phyloP scores from a whole-genome alignment of 92 coral and sea anemone species.

The Parazoanthus atlanticus region DNA sequence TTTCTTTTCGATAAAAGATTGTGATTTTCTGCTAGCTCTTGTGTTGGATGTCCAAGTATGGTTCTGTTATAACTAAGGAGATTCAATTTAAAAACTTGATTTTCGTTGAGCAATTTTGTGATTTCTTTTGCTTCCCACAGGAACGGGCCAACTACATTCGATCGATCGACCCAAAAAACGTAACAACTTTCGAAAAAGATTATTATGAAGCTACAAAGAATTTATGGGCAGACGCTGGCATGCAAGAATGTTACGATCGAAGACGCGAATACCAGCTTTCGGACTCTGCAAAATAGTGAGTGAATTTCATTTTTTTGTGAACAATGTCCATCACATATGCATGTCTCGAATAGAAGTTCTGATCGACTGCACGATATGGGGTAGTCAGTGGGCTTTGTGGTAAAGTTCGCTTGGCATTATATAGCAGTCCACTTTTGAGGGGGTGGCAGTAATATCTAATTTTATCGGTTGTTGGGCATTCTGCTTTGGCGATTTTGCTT shows the following conservation, averaged over 20 bases:
- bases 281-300: slow-evolving; percentile 99
- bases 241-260: slow-evolving; percentile 97
- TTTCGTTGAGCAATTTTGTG: slow-evolving; percentile 58
- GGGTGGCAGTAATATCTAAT: not conserved
- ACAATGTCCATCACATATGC: slow-evolving; percentile 26
- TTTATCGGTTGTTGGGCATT: not conserved
- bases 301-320: slow-evolving; percentile 33
- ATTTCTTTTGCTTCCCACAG: slow-evolving; percentile 56
- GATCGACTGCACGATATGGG: slow-evolving; percentile 35
- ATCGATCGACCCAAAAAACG: slow-evolving; percentile 93
- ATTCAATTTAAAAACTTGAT: slow-evolving; percentile 48
- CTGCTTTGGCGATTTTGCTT: not conserved
- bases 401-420: slow-evolving; percentile 7
- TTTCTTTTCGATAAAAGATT: slow-evolving; percentile 39
- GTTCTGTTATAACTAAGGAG: slow-evolving; percentile 13
- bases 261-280: slow-evolving; percentile 96
- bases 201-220: slow-evolving; percentile 94
- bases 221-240: slow-evolving; percentile 93
- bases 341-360: slow-evolving; percentile 22
- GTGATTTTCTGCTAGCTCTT: slow-evolving; percentile 8
- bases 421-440: not conserved
- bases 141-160: slow-evolving; percentile 87
- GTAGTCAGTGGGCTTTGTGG: slow-evolving; percentile 25
- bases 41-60: not conserved
- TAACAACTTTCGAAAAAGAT: slow-evolving; percentile 89